These are phyloP conservation scores for Recurvirostra avosetta DNA, from an alignment of 2,113 vertebrate genomes.

Conservation along the genomic window DNA sequence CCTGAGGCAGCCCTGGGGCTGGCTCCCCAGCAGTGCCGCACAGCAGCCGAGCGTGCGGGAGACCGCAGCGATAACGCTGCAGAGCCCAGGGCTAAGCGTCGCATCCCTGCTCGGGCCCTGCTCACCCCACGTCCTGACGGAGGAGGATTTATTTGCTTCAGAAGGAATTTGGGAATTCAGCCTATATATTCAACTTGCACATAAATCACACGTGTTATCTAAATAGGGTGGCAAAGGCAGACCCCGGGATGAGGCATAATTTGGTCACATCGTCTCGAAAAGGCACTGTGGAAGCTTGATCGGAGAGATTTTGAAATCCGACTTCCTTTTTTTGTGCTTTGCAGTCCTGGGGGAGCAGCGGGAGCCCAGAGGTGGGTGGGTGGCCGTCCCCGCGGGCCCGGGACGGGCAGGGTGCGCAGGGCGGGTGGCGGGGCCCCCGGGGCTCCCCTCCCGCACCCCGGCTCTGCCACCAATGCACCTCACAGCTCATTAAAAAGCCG, in stretches of 20 bases:
- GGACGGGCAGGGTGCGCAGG: accelerated
- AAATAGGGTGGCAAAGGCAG: neutral
- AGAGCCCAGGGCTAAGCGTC: neutral
- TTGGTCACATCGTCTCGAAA: neutral
- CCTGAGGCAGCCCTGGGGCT: neutral
- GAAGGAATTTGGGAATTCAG: neutral
- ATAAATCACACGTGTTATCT: neutral
- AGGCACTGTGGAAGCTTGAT: neutral
- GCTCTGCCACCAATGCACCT: neutral
- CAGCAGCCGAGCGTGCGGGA: neutral
- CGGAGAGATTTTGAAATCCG: neutral
- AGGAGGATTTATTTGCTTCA: neutral
- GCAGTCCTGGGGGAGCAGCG: neutral
- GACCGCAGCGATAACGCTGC: neutral
- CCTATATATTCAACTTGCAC: neutral
- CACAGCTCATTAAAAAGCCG: accelerated
- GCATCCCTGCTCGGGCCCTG: neutral
- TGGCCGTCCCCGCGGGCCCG: accelerated
- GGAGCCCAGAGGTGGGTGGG: neutral
- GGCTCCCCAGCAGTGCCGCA: neutral
- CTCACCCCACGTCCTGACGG: neutral
- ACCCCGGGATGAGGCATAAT: neutral
- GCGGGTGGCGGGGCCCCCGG: accelerated
- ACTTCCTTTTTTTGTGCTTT: neutral
- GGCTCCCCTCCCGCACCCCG: neutral